A percentile compares a stretch with the other conserved stretches of the same genome.
Evolutionary conservation across 1,140 invertebrate genomes (phyloP).

Genomic region (Atta cephalotes): DNA sequence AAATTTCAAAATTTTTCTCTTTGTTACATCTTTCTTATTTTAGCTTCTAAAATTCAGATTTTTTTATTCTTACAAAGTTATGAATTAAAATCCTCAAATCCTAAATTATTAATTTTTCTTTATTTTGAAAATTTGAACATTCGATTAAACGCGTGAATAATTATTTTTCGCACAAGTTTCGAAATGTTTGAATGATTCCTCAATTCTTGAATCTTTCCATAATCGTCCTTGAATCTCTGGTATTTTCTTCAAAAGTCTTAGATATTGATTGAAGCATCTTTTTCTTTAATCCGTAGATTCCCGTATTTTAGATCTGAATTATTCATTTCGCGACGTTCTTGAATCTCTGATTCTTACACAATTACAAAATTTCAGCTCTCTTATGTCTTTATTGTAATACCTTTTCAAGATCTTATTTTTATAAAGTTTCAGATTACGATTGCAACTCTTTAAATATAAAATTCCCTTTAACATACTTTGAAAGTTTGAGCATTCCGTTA

Average conservation of each 20-base stretch:
- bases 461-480: not conserved
- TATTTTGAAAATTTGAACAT: not conserved
- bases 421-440: not conserved
- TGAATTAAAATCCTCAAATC: not conserved
- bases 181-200: not conserved
- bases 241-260: not conserved
- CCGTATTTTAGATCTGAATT: slow-evolving; percentile 14
- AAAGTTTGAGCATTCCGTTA: not conserved
- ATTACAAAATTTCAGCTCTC: not conserved
- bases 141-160: not conserved
- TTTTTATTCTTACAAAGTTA: slow-evolving; percentile 1
- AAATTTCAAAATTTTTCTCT: slow-evolving; percentile 9
- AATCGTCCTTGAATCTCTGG: not conserved
- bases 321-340: not conserved
- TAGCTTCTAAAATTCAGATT: not conserved
- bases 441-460: not conserved
- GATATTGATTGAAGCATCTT: not conserved
- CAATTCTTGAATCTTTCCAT: not conserved
- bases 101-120: not conserved
- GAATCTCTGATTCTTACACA: not conserved
- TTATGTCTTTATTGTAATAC: not conserved
- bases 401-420: slow-evolving; percentile 8
- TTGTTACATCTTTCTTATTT: not conserved
- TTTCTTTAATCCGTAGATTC: not conserved
- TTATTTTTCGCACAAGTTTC: not conserved